A percentile compares a stretch with the other conserved stretches of the same genome.
phyloP scores from a whole-genome alignment of 2,797 vertebrate genomes.

The Sphenopsis melanotis region DNA sequence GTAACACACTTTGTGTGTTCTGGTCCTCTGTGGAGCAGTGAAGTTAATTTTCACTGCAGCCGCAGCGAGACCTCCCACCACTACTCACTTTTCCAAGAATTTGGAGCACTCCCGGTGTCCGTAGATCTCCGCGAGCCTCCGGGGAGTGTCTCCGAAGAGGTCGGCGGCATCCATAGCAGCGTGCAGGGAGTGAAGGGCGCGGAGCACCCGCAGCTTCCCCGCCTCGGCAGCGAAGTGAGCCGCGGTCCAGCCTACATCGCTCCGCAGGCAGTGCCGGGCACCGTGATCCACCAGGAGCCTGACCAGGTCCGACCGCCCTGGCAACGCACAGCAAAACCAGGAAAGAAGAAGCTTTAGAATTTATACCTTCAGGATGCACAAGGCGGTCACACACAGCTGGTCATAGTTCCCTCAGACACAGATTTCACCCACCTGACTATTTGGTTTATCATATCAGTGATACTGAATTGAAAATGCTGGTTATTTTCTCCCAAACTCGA shows the following conservation, averaged over 20 bases:
- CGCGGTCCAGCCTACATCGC: slow-evolving; percentile 83
- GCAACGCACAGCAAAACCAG: background rate
- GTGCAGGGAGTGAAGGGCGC: slow-evolving; percentile 80
- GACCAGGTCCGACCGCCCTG: slow-evolving; percentile 81
- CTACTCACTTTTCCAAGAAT: slow-evolving; percentile 84
- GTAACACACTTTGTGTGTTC: background rate
- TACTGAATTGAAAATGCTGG: background rate
- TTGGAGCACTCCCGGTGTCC: slow-evolving; percentile 83
- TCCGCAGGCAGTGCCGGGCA: slow-evolving; percentile 81
- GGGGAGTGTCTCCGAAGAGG: slow-evolving; percentile 84
- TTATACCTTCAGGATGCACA: background rate
- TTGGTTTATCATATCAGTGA: background rate
- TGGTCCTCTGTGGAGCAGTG: background rate
- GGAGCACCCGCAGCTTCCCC: slow-evolving; percentile 80
- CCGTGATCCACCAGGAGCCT: slow-evolving; percentile 80
- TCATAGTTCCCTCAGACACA: accelerated
- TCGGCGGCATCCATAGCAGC: slow-evolving; percentile 82
- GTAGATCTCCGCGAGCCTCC: slow-evolving; percentile 85
- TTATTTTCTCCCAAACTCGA: background rate
- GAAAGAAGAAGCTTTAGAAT: background rate
- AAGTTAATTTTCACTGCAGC: background rate
- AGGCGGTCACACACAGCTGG: accelerated
- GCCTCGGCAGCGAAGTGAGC: slow-evolving; percentile 89
- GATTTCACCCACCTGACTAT: background rate
- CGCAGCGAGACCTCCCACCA: accelerated